Evolutionary conservation across 2,797 vertebrate species (phyloP), one percentile per base, ranked within the genome.

Genomic region (Typhlichthys subterraneus): DNA sequence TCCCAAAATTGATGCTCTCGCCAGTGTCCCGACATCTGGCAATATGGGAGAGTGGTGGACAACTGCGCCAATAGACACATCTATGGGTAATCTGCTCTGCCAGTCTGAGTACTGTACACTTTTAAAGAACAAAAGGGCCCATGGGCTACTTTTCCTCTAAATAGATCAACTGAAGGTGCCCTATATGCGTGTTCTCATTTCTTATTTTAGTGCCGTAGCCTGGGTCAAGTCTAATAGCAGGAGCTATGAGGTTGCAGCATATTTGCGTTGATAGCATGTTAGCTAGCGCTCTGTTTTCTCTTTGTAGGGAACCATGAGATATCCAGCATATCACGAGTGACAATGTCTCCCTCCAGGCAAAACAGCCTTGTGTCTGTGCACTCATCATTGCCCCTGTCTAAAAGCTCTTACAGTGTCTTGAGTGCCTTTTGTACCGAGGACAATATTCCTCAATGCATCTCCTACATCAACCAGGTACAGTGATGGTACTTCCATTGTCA

Each of bases 361-460:
- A 94, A 87, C 82, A 86, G 91, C 65, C 72, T 87, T 53, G 83
- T 90, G 78, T 90, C 93, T 60, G 88, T 92, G 56, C 86, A 79
- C 59, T 88, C 89, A 57, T 76, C 93, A 81, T 75, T 94, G 82
- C 90, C 91, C 75, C 87, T 90, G 59, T 88, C 91, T 80, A 94
- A 91, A 92, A 91, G 74, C 72, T 89, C 87, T 69, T 94, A 93
- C 77, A 92, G 75, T 79, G 80, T 93, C 79, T 87, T 92, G 65
- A 94, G 92, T 91, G 94, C 93, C 86, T 98, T 99, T 81, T 99
- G 97, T 91, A 97, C 95, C 42, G 95, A 97, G 80, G 94, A 96
- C 48, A 99, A 98, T 84, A 79, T 96, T 78, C 91, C 93, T 50
- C 94, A 96, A 59, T 95, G 96, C 76, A 85, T 97, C 79, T 87